These are phyloP conservation scores for Siniperca scherzeri DNA, from an alignment of 2,797 vertebrate species.

Conservation along the genomic window DNA sequence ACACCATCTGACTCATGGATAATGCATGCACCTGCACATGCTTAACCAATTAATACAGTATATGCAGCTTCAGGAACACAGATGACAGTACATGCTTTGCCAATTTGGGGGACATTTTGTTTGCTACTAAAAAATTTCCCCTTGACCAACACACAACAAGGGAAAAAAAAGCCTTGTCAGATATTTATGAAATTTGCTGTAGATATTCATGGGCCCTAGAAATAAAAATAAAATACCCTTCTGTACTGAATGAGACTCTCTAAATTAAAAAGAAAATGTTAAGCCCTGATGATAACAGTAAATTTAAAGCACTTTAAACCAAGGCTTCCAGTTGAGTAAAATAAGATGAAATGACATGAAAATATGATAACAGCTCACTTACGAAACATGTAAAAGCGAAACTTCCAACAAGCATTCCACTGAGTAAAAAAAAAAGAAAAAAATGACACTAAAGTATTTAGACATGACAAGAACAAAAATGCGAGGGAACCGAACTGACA, in stretches of 20 bases:
- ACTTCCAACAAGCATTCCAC: neutral
- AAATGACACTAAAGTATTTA: neutral
- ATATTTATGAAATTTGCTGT: neutral
- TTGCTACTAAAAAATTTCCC: neutral
- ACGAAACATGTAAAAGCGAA: neutral
- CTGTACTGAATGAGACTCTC: too few species aligned
- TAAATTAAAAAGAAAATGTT: too few species aligned
- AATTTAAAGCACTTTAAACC: neutral
- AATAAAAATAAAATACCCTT: too few species aligned
- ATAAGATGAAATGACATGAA: neutral
- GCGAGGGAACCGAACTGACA: neutral
- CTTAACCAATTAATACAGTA: conserved; percentile 9
- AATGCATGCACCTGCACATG: conserved; percentile 32
- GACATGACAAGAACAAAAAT: conserved; percentile 1
- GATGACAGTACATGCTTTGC: conserved; percentile 11
- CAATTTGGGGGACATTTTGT: conserved; percentile 5
- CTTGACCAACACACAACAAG: neutral
- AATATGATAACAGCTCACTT: neutral
- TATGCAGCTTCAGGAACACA: conserved; percentile 27
- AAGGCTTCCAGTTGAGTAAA: neutral
- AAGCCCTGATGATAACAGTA: neutral
- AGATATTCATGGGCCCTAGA: neutral
- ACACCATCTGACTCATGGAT: conserved; percentile 5
- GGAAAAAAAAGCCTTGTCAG: neutral
- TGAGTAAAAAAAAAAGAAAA: neutral